phyloP scores from a whole-genome alignment of 1,140 invertebrate genomes.

The Drosophila serrata region DNA sequence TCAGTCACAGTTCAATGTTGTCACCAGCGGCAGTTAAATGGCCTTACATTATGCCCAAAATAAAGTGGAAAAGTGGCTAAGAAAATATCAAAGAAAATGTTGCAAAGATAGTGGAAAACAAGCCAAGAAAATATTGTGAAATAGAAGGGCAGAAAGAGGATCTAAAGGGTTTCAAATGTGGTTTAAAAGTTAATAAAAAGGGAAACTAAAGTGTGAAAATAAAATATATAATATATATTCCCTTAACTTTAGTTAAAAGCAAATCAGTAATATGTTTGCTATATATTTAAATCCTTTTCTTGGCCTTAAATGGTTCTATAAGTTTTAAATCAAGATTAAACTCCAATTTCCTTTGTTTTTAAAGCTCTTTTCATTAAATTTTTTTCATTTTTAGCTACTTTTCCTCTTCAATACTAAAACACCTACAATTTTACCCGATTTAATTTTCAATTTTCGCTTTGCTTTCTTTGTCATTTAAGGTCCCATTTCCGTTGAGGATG shows the following conservation, averaged over 20 bases:
- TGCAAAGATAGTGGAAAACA: background rate
- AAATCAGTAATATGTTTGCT: background rate
- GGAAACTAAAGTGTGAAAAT: no score
- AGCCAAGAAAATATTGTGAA: background rate
- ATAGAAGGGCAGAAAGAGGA: background rate
- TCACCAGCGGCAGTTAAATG: conserved; percentile 26
- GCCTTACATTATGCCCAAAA: conserved; percentile 10
- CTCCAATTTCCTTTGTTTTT: no score
- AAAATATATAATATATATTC: background rate
- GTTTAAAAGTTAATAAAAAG: background rate
- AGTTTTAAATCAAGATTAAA: background rate
- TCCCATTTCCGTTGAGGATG: conserved; percentile 86
- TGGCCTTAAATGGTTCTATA: background rate
- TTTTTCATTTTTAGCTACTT: background rate
- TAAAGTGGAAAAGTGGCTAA: conserved; percentile 1
- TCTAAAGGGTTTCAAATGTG: background rate
- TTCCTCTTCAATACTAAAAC: conserved; percentile 17
- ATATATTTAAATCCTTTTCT: background rate
- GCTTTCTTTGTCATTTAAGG: conserved; percentile 66
- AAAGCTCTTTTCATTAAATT: background rate
- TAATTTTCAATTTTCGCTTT: conserved; percentile 54
- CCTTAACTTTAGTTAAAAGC: background rate
- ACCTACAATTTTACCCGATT: conserved; percentile 28
- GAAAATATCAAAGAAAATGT: conserved; percentile 1
- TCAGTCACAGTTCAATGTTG: conserved; percentile 16